A percentile compares a stretch with the other conserved stretches of the same genome.
Evolutionary conservation across 2,888 invertebrate species (phyloP).

Genomic region (Tineola bisselliella): DNA sequence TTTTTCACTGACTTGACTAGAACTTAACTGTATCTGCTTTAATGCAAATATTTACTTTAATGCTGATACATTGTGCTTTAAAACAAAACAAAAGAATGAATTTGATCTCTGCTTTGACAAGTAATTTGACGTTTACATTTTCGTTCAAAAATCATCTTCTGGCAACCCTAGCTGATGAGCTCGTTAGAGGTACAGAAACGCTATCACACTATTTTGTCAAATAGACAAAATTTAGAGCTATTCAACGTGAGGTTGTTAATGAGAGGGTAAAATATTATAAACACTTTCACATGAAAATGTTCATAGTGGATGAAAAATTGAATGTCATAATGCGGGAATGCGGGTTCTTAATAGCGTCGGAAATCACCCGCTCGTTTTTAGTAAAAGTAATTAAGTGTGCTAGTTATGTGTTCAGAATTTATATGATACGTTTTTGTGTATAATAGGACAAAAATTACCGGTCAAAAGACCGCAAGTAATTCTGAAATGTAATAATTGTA

Average conservation of each 20-base stretch:
- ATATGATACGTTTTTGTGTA: not conserved
- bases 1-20: too few relatives aligned
- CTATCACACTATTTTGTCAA: slow-evolving; percentile 64
- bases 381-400: not conserved
- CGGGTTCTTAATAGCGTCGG: not conserved
- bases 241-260: slow-evolving; percentile 57
- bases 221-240: slow-evolving; percentile 63
- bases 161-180: slow-evolving; percentile 27
- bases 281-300: not conserved
- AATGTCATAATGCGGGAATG: slow-evolving; percentile 3
- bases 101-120: too few relatives aligned
- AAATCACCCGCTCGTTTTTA: slow-evolving; percentile 1
- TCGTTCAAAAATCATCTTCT: too few relatives aligned
- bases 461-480: too few relatives aligned
- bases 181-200: slow-evolving; percentile 52
- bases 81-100: too few relatives aligned
- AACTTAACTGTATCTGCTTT: too few relatives aligned
- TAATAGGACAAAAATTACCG: too few relatives aligned
- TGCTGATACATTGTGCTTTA: too few relatives aligned
- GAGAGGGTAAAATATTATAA: slow-evolving; percentile 17
- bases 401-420: not conserved
- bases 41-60: too few relatives aligned
- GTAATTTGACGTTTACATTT: too few relatives aligned
- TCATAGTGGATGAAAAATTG: not conserved
- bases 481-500: too few relatives aligned